Evolutionary conservation across 2,888 invertebrate species (phyloP), one percentile per base, ranked within the genome.

Genomic region (Folsomia manolachei): DNA sequence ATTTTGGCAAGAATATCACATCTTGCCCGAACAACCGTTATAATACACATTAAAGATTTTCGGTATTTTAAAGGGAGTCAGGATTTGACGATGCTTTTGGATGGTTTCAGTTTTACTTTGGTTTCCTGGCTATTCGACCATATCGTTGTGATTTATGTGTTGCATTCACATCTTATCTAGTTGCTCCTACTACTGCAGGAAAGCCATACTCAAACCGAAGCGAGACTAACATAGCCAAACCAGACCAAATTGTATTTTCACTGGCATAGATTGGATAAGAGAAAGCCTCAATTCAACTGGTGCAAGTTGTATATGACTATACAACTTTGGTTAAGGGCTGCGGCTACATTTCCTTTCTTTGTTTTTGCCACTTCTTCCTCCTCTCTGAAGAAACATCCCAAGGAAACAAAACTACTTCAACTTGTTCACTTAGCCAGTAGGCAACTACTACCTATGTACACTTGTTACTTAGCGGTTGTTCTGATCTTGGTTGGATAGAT

Each of bases 91-190:
- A 39, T 9, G 39, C 39, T 39, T 4, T 9, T 4, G 14, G 39
- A 39, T 14, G 63, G 14, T 24, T 25, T 24, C 25, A 19, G 60
- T 9, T 60, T 19, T 19, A 19, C 60, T 7, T 25, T 9, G 19
- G 39, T 39, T 39, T 39, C 14, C 14, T 39, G 52, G 7, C 66
- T 66, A 52, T 66, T 66, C 19, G 66, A 66, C 39, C 66, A 66
- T 9, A 66, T 66, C 66, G 66, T 66, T 66, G 39, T 66, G 66
- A 66, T 66, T 66, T 66, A 66, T 66, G 66, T 24, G 11, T 27
- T 66, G 66, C 66, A 66, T 66, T 64, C 64, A 64, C 25, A 4
- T 25, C 64, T 64, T 64, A 64, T 64, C 64, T 64, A 21, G 27
- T 2, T 39, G 39, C 39, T 39, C n/a, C n/a, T n/a, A n/a, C n/a